Conservation (phyloP, 2,888 invertebrate genomes). For the Scotopteryx bipunctaria region DNA sequence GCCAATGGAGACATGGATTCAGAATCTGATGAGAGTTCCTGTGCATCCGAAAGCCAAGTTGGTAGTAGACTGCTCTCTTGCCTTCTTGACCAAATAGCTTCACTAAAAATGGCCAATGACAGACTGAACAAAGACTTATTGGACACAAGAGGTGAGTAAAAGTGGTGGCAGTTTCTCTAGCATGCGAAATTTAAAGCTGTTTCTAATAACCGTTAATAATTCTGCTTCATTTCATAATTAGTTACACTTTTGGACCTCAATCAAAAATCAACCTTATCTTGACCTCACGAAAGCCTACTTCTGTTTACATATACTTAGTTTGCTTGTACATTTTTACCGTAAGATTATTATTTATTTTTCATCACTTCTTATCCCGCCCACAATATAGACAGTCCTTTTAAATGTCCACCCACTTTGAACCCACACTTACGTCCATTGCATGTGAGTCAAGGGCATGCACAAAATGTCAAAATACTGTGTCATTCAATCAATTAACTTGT, state of each 20-base stretch:
- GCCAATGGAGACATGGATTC: constrained; percentile 78
- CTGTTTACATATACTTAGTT: neutral
- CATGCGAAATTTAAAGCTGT: constrained; percentile 21
- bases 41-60: constrained; percentile 77
- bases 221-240: constrained; percentile 28
- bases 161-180: constrained; percentile 9
- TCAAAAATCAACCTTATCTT: constrained; percentile 3
- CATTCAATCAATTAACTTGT: constrained; percentile 4
- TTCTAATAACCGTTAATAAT: constrained; percentile 23
- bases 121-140: constrained; percentile 89
- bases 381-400: constrained; percentile 40
- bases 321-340: neutral
- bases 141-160: constrained; percentile 86
- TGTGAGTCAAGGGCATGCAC: constrained; percentile 35
- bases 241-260: constrained; percentile 22
- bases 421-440: constrained; percentile 41
- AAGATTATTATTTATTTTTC: constrained; percentile 9
- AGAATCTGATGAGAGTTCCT: constrained; percentile 81
- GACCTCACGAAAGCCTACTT: neutral
- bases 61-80: constrained; percentile 85
- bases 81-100: constrained; percentile 88
- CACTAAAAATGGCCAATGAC: constrained; percentile 88
- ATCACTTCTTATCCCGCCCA: constrained; percentile 10
- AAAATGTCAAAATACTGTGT: constrained; percentile 1
- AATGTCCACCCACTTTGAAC: constrained; percentile 48